phyloP scores from a whole-genome alignment of 2,888 invertebrate genomes.

The Calameuta pallipes region DNA sequence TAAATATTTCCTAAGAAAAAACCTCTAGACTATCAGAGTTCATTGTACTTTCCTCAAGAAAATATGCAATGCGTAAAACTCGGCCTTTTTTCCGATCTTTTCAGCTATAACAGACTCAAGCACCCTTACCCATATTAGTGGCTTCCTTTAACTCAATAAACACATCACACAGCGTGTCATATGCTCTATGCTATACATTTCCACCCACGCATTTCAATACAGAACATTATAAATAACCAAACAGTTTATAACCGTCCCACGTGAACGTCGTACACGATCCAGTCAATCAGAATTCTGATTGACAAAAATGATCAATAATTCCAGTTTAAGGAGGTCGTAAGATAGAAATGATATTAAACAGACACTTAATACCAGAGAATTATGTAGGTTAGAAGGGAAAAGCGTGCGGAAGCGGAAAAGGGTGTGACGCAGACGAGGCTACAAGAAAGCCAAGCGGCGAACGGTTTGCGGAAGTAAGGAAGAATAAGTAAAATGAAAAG shows the following conservation, averaged over 20 bases:
- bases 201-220: background rate
- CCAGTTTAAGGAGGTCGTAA: background rate
- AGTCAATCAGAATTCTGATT: background rate
- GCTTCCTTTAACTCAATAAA: background rate
- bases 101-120: background rate
- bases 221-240: background rate
- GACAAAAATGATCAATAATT: background rate
- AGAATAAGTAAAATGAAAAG: conserved; percentile 35
- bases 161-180: background rate
- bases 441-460: conserved; percentile 17
- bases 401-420: conserved; percentile 17
- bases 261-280: background rate
- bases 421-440: conserved; percentile 21
- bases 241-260: background rate
- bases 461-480: conserved; percentile 23
- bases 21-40: background rate
- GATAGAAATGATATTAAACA: background rate
- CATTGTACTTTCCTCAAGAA: background rate
- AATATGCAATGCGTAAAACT: background rate
- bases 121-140: background rate
- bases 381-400: background rate
- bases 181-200: background rate
- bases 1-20: background rate
- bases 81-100: background rate
- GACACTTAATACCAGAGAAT: background rate